Evolutionary conservation across 2,113 vertebrate species (phyloP).

Genomic region (Numida meleagris): DNA sequence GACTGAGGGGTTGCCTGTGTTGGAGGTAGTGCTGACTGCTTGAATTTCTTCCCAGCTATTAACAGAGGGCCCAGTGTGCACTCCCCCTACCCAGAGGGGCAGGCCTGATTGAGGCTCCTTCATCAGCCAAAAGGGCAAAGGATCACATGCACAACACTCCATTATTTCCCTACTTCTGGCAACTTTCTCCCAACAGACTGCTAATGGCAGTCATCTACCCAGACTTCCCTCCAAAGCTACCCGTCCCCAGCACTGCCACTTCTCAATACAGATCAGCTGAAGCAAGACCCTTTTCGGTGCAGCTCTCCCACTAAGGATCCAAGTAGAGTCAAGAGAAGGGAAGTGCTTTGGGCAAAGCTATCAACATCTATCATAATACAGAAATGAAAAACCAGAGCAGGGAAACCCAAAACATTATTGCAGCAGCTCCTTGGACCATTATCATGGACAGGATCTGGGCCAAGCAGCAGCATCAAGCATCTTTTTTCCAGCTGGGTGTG

Average conservation of each 20-base stretch:
- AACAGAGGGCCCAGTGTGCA: conserved; percentile 62
- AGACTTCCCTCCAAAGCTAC: neutral
- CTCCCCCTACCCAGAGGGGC: conserved; percentile 47
- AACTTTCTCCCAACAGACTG: conserved; percentile 45
- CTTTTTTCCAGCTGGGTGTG: neutral
- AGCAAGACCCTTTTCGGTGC: neutral
- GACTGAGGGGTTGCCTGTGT: conserved; percentile 53
- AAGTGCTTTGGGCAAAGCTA: neutral
- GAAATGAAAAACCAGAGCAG: neutral
- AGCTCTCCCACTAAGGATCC: neutral
- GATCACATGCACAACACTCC: conserved; percentile 63
- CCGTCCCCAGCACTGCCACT: neutral
- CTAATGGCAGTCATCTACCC: conserved; percentile 24
- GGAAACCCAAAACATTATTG: neutral
- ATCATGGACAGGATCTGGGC: neutral
- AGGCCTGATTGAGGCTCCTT: conserved; percentile 59
- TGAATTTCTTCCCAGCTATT: conserved; percentile 60
- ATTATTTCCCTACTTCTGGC: conserved; percentile 55
- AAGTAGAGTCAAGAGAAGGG: neutral
- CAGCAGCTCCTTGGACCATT: neutral
- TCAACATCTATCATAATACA: neutral
- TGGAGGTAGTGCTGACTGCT: conserved; percentile 52
- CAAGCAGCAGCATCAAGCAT: neutral
- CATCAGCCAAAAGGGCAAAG: conserved; percentile 62
- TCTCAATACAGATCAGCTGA: neutral